phyloP scores from a whole-genome alignment of 2,888 invertebrate species.

The Blomia tropicalis region DNA sequence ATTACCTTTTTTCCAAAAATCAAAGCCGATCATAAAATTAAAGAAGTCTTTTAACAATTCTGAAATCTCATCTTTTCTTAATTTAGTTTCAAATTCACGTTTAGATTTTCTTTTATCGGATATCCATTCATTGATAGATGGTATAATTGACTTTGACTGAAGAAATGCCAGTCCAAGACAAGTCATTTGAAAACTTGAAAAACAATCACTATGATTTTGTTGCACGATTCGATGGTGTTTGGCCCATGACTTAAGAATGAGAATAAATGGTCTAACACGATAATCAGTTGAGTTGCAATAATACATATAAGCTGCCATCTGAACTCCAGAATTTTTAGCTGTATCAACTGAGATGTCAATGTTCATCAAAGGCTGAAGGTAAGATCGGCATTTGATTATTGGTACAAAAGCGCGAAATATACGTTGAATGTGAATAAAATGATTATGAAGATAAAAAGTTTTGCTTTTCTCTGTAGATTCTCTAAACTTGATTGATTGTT shows the following conservation, averaged over 20 bases:
- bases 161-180: not conserved
- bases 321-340: not conserved
- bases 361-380: not conserved
- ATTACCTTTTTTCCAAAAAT: conserved; percentile 12
- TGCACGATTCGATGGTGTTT: conserved; percentile 3
- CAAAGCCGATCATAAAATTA: not conserved
- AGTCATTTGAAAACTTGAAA: conserved; percentile 5
- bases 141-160: not conserved
- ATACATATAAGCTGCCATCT: not conserved
- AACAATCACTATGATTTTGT: not conserved
- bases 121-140: not conserved
- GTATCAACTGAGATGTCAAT: not conserved
- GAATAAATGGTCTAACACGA: not conserved
- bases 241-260: conserved; percentile 6
- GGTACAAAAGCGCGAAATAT: conserved; percentile 12
- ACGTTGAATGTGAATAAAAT: not conserved
- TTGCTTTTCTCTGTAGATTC: not conserved
- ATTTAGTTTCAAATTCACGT: not conserved
- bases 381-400: conserved; percentile 6
- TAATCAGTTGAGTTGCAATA: not conserved
- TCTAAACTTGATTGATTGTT: not conserved
- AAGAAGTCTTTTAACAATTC: not conserved
- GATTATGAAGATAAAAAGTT: not conserved
- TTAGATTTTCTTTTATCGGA: not conserved
- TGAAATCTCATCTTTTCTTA: not conserved